These are phyloP conservation scores for Fragum whitleyi DNA, from an alignment of 2,888 invertebrate species.

Conservation along the genomic window DNA sequence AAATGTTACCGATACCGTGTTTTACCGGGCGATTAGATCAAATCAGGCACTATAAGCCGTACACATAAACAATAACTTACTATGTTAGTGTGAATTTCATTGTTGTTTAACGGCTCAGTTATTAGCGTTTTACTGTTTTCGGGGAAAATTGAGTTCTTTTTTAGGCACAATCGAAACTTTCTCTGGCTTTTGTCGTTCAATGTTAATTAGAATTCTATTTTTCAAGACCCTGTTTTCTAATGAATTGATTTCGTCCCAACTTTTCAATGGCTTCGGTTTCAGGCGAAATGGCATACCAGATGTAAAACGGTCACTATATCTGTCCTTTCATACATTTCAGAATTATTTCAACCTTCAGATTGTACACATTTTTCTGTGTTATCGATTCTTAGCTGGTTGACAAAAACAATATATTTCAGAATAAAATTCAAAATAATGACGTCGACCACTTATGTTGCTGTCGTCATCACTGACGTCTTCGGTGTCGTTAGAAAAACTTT, in stretches of 20 bases:
- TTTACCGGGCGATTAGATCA: constrained; percentile 27
- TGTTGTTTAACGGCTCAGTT: constrained; percentile 35
- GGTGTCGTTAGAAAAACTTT: too few species aligned
- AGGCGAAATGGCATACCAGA: too few species aligned
- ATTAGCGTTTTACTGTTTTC: constrained; percentile 28
- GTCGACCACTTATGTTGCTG: too few species aligned
- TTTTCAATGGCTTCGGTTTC: too few species aligned
- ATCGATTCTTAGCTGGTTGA: too few species aligned
- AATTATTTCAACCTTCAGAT: too few species aligned
- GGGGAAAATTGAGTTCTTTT: constrained; percentile 13
- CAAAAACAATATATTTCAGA: too few species aligned
- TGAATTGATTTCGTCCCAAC: constrained; percentile 1
- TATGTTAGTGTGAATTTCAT: constrained; percentile 39
- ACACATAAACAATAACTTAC: constrained; percentile 28
- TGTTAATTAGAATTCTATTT: constrained; percentile 23
- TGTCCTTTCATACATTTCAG: too few species aligned
- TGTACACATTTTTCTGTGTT: too few species aligned
- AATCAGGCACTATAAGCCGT: constrained; percentile 20
- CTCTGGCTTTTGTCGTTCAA: not conserved
- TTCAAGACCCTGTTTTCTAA: not conserved
- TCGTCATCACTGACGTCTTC: too few species aligned
- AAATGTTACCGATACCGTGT: constrained; percentile 32
- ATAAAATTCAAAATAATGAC: too few species aligned
- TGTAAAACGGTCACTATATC: too few species aligned
- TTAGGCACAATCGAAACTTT: constrained; percentile 23